Conservation (phyloP, 2,797 vertebrate genomes). For the Balearica regulorum region DNA sequence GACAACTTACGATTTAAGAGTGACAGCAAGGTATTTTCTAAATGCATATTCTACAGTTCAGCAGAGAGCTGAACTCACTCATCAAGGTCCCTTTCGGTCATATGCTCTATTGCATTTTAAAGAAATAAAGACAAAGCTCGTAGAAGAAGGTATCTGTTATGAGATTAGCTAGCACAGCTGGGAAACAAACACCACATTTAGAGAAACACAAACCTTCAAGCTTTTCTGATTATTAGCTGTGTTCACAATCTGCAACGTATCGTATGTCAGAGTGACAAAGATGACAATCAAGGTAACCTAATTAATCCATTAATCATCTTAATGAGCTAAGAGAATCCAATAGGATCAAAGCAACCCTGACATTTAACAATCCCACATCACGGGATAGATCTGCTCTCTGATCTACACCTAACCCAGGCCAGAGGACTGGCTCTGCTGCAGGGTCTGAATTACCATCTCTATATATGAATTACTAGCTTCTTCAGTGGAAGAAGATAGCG, state of each 20-base stretch:
- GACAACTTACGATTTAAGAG: not conserved
- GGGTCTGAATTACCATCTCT: not conserved
- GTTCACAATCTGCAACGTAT: not conserved
- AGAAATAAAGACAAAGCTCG: not conserved
- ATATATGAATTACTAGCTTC: not conserved
- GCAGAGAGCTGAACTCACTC: not conserved
- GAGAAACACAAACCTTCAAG: not conserved
- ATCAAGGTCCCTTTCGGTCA: not conserved
- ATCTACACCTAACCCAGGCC: not conserved
- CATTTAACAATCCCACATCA: not conserved
- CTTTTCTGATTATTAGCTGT: not conserved
- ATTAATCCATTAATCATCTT: conserved; percentile 11
- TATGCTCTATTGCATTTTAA: not conserved
- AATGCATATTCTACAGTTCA: not conserved
- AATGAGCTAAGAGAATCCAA: not conserved
- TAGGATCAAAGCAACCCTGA: not conserved
- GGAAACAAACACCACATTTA: not conserved
- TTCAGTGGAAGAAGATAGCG: not conserved
- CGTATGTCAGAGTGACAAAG: not conserved
- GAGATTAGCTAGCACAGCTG: not conserved
- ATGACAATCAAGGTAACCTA: not conserved
- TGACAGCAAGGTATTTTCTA: not conserved
- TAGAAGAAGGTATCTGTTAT: not conserved
- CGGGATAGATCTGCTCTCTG: not conserved
- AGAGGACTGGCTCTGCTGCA: not conserved